Base-by-base conservation (phyloP, 2,797 vertebrate genomes). In the Pseudochirops cupreus region DNA sequence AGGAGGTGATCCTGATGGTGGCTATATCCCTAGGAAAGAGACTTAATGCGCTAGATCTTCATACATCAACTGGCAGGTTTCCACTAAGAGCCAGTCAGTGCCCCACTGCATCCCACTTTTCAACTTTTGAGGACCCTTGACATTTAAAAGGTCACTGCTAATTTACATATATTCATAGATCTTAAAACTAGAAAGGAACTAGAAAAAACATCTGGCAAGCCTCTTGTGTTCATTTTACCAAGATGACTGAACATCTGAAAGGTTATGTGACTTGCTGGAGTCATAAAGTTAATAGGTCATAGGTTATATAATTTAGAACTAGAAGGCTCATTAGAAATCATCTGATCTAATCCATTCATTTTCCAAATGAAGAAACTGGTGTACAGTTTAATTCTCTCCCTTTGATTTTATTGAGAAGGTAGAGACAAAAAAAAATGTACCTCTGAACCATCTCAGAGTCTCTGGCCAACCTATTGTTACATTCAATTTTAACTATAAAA, bases 321-420 rank as follows among this genome's bases (percentile, higher is more conserved):
- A 33, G 31, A 67, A 67, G 59, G 31, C 0, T 87, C 18, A 10
- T 82, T 82, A 82, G 74, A 12, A 28, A 87, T 46, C 18, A 46
- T 82, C 21, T 87, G 39, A 7, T 87, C 39, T 21, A 87, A 46
- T 87, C 21, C 39, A 12, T 46, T 39, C 18, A 46, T 87, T 50
- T 87, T 50, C 1, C 56, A 96, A 96, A 91, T 53, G 28, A 46
- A 95, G 95, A 96, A 92, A 9, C 55, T 95, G 56, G 29, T 91
- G 67, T 56, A 67, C 3, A 54, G 4, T 82, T 39, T 46, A 82
- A 82, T 82, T 39, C n/a, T 39, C 14, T 46, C 7, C 74, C 39
- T 50, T 46, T 87, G 39, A 50, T 10, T 46, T 50, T 50, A 87
- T 87, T 12, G 39, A 50, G 21, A 26, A 12, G 9, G 39, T 82